A percentile compares a stretch with the other conserved stretches of the same genome.
These are phyloP conservation scores for Chromoteleia sp. DNA, from an alignment of 2,888 invertebrate species.

Conservation along the genomic window DNA sequence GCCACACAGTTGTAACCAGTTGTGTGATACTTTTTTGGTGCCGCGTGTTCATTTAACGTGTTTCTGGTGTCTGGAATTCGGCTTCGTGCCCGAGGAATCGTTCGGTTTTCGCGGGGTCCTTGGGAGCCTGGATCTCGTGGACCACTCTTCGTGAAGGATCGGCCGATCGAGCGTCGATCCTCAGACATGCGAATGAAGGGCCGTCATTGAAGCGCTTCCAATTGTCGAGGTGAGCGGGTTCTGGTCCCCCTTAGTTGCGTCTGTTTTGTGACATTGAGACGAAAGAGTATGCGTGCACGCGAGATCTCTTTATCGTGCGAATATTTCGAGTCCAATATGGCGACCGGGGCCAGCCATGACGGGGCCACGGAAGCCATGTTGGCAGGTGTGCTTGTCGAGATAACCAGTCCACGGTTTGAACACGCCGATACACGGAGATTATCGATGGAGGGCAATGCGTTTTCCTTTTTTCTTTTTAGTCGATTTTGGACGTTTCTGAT, in stretches of 20 bases:
- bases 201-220: constrained; percentile 69
- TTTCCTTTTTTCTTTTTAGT: constrained; percentile 22
- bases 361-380: constrained; percentile 84
- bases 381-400: constrained; percentile 83
- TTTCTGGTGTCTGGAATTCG: constrained; percentile 12
- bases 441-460: constrained; percentile 71
- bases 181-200: constrained; percentile 72
- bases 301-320: constrained; percentile 72
- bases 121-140: constrained; percentile 28
- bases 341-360: constrained; percentile 83
- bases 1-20: neutral
- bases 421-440: constrained; percentile 72
- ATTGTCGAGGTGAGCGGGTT: constrained; percentile 72
- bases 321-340: constrained; percentile 83
- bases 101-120: constrained; percentile 16
- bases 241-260: constrained; percentile 28
- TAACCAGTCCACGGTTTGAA: constrained; percentile 77
- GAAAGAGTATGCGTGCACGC: constrained; percentile 51
- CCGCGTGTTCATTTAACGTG: constrained; percentile 18
- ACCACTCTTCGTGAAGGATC: constrained; percentile 55
- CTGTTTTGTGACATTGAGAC: constrained; percentile 64
- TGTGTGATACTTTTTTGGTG: constrained; percentile 28
- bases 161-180: constrained; percentile 71
- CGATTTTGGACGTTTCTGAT: constrained; percentile 21
- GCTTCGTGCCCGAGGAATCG: neutral